Base-by-base conservation (phyloP, 2,888 invertebrate genomes). In the Oscheius onirici region DNA sequence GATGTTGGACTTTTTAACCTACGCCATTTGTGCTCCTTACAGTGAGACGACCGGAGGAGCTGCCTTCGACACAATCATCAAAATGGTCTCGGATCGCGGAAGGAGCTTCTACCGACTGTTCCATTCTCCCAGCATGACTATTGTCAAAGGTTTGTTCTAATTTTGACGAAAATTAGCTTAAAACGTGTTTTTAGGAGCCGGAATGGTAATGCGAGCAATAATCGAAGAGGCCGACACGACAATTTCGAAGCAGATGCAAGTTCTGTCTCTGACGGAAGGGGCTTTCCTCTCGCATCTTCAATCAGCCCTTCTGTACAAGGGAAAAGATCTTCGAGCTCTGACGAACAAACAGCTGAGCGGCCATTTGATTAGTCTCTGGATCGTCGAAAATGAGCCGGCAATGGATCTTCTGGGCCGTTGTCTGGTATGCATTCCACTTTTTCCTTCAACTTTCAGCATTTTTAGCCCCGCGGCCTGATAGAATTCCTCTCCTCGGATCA, bases 1-100 rank as follows among this genome's bases (percentile, higher is more conserved):
- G 78, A 96, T 99, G 96, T 90, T 99, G 88, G 99, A 99, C 89
- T 95, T 99, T 88, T 90, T 99, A 77, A 99, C 97, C 46, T 99
- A 97, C 90, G 93, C 96, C 3, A 91, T 99, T 51, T 99, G 99
- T 90, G 95, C 97, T 76, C 99, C 99, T 3, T 99, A 97, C 90
- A 95, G 95, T 87, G 99, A 99, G 90, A 99, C 99, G 3, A 99
- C 99, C 0, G 95, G 40, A 22, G 75, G 77, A 22, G 73, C 76
- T 2, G 73, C 95, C 88, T 95, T 96, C 89, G 97, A 99, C 89
- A 92, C 92, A 82, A 90, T 97, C 66, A 89, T 97, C 26, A 94
- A 95, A 89, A 92, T 97, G 92, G 96, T 97, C 1, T 95, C 99
- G 3, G 92, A 92, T 66, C 91, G 94, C 79, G 97, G 97, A 6